Evolutionary conservation across 1,140 invertebrate genomes (phyloP), one percentile per base, ranked within the genome.

Genomic region (Cepaea nemoralis): DNA sequence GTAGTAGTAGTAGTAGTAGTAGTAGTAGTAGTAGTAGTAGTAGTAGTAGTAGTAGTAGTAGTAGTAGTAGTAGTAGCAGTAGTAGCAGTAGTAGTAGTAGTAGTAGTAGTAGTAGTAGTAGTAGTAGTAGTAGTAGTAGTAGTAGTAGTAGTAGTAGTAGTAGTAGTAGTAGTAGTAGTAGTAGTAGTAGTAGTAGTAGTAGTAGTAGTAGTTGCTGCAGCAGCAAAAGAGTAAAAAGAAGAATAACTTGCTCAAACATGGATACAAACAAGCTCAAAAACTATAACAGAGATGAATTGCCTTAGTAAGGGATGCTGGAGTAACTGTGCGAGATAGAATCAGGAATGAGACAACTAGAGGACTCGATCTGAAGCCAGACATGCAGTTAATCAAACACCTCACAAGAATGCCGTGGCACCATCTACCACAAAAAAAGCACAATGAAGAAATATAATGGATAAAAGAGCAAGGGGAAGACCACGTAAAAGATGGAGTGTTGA

Each of bases 121-220:
- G 55, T 59, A 59, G 55, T 59, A 59, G 55, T 59, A 59, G 55
- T 59, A 59, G 22, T 24, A 59, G 55, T 59, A 19, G 55, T n/a
- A 19, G 55, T 59, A 19, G 22, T 24, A 19, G 55, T 59, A 59
- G 55, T 59, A 59, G 55, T 59, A 59, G 24, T 24, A 59, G 22
- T 59, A 59, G n/a, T 59, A 59, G 55, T 24, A 59, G 55, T 5
- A 59, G 24, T 24, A 59, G 12, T 59, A 19, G 55, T 59, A 59
- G 55, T 59, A 59, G 55, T 59, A 59, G 55, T 24, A 59, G 55
- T 59, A 59, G 55, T 59, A 59, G 55, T 59, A 59, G 55, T 59
- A 59, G 55, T 59, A 59, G 55, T 59, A 59, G 55, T 59, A 59
- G 55, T 59, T 22, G 55, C n/a, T 19, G 55, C n/a, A 59, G 55